These are phyloP conservation scores for Zelostemma sp. DNA, from an alignment of 1,140 invertebrate species.

Conservation along the genomic window DNA sequence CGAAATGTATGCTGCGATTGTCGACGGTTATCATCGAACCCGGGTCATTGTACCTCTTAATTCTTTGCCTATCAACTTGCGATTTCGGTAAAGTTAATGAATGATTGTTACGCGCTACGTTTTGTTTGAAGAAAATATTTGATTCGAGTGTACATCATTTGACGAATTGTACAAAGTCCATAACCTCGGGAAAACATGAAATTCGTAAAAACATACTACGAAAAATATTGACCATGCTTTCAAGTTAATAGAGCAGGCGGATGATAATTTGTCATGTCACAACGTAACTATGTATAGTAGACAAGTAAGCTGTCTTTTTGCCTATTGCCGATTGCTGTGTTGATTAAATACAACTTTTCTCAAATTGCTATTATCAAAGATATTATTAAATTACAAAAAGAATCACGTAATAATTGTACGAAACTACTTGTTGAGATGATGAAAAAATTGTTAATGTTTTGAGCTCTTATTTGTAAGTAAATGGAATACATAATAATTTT, in stretches of 20 bases:
- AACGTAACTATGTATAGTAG: neutral
- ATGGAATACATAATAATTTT: neutral
- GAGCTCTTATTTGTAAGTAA: neutral
- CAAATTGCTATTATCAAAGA: neutral
- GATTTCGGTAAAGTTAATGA: no score
- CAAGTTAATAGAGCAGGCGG: neutral
- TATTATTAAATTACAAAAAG: neutral
- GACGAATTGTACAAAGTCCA: neutral
- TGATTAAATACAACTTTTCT: neutral
- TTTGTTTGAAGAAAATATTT: no score
- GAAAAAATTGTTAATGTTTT: neutral
- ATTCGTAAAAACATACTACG: neutral
- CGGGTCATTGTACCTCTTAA: neutral
- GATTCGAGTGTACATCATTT: neutral
- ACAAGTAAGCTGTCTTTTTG: neutral
- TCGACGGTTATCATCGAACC: neutral
- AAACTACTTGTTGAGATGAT: neutral
- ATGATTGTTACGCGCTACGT: no score
- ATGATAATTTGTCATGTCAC: neutral
- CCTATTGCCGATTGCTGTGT: neutral
- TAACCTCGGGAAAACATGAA: neutral
- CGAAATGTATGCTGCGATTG: slow-evolving; percentile 19
- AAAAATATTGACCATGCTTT: neutral
- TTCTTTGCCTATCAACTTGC: neutral
- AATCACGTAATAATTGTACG: neutral